Conservation (phyloP, 1,140 invertebrate genomes). For the Subanguina moxae region DNA sequence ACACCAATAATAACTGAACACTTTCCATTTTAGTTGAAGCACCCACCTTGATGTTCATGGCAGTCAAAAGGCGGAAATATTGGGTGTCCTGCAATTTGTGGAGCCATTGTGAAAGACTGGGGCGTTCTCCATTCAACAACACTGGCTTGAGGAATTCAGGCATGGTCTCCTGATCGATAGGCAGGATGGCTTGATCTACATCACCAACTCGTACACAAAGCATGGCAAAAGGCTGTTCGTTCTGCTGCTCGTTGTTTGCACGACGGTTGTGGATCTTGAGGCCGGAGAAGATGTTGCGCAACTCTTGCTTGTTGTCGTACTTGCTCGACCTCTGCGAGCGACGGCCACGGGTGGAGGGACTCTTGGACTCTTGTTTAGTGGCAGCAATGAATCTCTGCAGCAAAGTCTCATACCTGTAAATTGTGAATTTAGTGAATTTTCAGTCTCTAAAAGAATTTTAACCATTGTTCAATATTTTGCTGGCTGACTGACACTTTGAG, state of each 20-base stretch:
- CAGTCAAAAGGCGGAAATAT: constrained; percentile 16
- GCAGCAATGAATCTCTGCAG: neutral
- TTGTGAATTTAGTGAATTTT: constrained; percentile 8
- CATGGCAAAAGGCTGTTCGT: no score
- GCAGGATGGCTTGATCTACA: constrained; percentile 8
- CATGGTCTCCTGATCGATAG: constrained; percentile 8
- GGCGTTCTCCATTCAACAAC: neutral
- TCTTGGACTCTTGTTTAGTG: constrained; percentile 4
- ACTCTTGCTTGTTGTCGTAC: no score
- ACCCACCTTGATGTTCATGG: constrained; percentile 34
- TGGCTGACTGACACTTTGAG: constrained; percentile 38
- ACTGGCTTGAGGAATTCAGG: neutral
- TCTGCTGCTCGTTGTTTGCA: neutral
- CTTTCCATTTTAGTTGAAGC: no score
- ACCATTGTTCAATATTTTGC: constrained; percentile 41
- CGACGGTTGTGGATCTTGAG: neutral
- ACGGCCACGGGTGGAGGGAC: no score
- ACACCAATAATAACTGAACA: no score
- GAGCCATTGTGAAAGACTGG: constrained; percentile 7
- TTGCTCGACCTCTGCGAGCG: no score
- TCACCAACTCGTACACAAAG: no score
- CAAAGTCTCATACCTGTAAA: neutral
- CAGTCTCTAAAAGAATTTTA: constrained; percentile 17
- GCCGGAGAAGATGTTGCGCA: no score
- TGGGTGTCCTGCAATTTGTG: constrained; percentile 16